Base-by-base conservation (phyloP, 2,888 invertebrate species). In the Tillus elongatus region DNA sequence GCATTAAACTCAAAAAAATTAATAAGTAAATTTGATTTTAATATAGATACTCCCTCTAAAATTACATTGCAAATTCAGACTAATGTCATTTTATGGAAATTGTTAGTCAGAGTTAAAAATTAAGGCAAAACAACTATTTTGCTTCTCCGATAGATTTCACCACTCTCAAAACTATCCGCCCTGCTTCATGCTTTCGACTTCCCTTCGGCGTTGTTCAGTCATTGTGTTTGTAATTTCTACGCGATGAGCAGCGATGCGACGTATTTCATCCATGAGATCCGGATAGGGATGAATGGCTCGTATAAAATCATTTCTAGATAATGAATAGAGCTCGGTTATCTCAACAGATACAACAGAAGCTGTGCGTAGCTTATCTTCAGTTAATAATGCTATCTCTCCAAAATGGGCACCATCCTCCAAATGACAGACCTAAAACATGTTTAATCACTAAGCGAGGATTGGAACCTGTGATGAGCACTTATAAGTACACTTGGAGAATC, bases 371-470 rank as follows among this genome's bases (percentile, higher is more conserved):
- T 54, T 52, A 32, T 61, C 58, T 29, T 56, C 56, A 19, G 53
- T 56, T 16, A 72, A 54, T 24, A 72, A 44, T 9, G 66, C 64
- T 28, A 63, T 57, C 52, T 71, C 71, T 1, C 72, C 72, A 47
- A 72, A 71, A 48, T 68, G 61, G 13, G 62, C 71, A 0, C 77
- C 77, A 44, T 77, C 77, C 48, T 73, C 68, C 27, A 75, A 54
- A 48, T 71, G 71, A 43, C 67, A 67, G 36, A 71, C 54, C 69
- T 69, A 34, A 10, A 52, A 47, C 34, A 19, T 19, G n/a, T n/a
- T n/a, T n/a, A n/a, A n/a, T n/a, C n/a, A n/a, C n/a, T n/a, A n/a
- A n/a, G n/a, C n/a, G n/a, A n/a, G n/a, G n/a, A n/a, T n/a, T n/a
- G n/a, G n/a, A n/a, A n/a, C n/a, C n/a, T n/a, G n/a, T n/a, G n/a